Evolutionary conservation across 2,888 invertebrate genomes (phyloP).

Genomic region (Dendrolimus pini): DNA sequence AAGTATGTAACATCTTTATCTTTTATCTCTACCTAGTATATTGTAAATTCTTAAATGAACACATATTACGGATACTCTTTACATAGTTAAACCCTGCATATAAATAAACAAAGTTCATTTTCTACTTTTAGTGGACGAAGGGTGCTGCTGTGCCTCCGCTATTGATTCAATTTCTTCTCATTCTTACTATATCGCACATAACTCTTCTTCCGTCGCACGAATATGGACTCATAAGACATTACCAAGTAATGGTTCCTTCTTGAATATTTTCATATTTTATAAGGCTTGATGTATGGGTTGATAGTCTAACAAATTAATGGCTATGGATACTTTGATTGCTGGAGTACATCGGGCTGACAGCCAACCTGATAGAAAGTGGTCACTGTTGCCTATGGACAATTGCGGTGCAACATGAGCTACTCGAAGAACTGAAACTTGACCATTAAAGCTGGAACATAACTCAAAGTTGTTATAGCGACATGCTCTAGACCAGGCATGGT

Average conservation of each 20-base stretch:
- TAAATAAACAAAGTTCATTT: neutral
- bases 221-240: conserved; percentile 48
- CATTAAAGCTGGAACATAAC: too few relatives aligned
- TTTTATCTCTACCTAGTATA: neutral
- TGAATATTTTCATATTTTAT: neutral
- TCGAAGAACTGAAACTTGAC: too few relatives aligned
- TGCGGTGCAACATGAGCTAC: too few relatives aligned
- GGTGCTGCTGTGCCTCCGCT: conserved; percentile 35
- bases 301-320: neutral
- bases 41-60: too few relatives aligned
- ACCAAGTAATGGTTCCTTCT: conserved; percentile 33
- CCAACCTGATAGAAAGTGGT: too few relatives aligned
- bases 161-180: conserved; percentile 49
- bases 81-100: neutral
- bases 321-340: too few relatives aligned
- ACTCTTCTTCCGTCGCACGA: conserved; percentile 55
- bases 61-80: too few relatives aligned
- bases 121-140: conserved; percentile 38
- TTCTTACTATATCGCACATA: conserved; percentile 50
- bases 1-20: conserved; percentile 20
- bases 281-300: neutral
- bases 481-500: too few relatives aligned
- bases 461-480: too few relatives aligned
- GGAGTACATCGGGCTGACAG: too few relatives aligned
- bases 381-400: too few relatives aligned